A percentile compares a stretch with the other conserved stretches of the same genome.
Evolutionary conservation across 2,113 vertebrate genomes (phyloP).

Genomic region (Prionailurus viverrinus): DNA sequence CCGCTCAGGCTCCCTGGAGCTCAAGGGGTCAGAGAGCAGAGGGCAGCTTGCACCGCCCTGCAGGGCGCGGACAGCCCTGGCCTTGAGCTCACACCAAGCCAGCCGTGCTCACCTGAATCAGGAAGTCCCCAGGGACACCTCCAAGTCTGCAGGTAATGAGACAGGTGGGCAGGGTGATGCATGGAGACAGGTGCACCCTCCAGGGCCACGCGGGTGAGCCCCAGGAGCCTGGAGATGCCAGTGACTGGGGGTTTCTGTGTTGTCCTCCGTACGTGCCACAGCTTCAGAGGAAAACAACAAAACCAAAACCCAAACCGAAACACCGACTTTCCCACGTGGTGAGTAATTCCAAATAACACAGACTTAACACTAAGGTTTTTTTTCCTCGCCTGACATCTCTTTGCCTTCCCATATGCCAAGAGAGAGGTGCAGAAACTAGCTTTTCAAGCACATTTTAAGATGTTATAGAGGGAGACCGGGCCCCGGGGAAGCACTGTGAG

Average conservation of each 20-base stretch:
- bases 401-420: fast-evolving
- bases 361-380: fast-evolving
- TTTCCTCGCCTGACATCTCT: fast-evolving
- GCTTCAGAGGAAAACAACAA: too few species aligned
- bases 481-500: neutral
- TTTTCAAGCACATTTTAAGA: neutral
- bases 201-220: fast-evolving
- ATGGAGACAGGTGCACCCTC: fast-evolving
- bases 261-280: fast-evolving
- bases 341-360: fast-evolving
- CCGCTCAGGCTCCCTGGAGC: fast-evolving
- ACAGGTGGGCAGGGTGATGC: neutral
- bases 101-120: neutral
- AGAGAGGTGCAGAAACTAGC: neutral
- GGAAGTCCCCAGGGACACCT: neutral
- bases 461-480: neutral
- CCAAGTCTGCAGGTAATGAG: fast-evolving
- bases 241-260: fast-evolving
- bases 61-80: fast-evolving
- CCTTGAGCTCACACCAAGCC: fast-evolving
- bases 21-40: neutral
- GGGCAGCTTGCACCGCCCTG: fast-evolving
- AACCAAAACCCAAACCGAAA: neutral
- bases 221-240: neutral
- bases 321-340: fast-evolving